These are phyloP conservation scores for Diarsia brunnea DNA, from an alignment of 2,888 invertebrate genomes.

Conservation along the genomic window DNA sequence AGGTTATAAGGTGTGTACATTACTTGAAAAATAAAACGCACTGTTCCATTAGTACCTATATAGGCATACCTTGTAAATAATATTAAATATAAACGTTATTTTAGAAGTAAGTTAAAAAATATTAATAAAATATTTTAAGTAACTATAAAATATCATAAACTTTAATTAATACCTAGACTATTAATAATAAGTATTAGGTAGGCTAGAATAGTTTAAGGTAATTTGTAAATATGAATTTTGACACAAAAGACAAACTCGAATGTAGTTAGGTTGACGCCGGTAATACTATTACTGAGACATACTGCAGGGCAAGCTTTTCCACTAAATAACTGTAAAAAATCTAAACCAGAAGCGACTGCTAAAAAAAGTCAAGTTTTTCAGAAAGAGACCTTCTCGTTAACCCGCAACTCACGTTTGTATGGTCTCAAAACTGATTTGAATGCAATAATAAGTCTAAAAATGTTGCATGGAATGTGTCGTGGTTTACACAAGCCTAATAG, in stretches of 20 bases:
- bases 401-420: background rate
- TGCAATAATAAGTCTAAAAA: background rate
- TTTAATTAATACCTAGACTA: background rate
- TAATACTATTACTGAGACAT: constrained; percentile 22
- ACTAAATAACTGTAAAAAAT: background rate
- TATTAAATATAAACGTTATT: too few species aligned
- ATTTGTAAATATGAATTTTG: background rate
- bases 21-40: too few species aligned
- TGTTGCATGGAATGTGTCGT: background rate
- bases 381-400: background rate
- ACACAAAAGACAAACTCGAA: background rate
- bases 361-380: background rate
- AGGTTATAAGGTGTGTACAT: too few species aligned
- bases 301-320: constrained; percentile 7
- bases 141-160: constrained; percentile 9
- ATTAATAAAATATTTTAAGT: background rate
- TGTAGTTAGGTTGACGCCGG: too few species aligned
- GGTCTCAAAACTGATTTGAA: background rate
- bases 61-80: too few species aligned
- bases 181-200: background rate
- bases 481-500: background rate
- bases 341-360: background rate
- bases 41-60: too few species aligned
- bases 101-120: too few species aligned
- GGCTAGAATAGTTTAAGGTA: background rate